A percentile compares a stretch with the other conserved stretches of the same genome.
These are phyloP conservation scores for Norana najaformis DNA, from an alignment of 2,888 invertebrate genomes.

Conservation along the genomic window DNA sequence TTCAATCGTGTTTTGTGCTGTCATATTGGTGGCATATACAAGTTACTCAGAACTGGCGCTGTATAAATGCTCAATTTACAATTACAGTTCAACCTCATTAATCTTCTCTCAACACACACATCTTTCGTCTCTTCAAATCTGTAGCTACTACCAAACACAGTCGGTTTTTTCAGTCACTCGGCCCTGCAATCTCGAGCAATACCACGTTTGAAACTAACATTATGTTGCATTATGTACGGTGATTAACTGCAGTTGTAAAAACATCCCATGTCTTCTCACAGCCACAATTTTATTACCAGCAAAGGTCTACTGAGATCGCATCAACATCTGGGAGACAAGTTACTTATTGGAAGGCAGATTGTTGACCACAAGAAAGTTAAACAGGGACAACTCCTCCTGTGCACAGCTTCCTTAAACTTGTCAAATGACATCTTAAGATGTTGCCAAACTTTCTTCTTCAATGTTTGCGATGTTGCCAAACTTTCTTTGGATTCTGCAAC, in stretches of 20 bases:
- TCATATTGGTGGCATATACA: background rate
- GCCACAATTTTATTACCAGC: background rate
- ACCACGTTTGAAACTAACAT: background rate
- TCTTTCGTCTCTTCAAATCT: too few relatives aligned
- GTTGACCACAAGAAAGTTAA: background rate
- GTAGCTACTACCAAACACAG: background rate
- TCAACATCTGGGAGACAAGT: background rate
- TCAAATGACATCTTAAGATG: background rate
- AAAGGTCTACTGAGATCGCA: background rate
- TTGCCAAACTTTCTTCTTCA: background rate
- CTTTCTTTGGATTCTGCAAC: background rate
- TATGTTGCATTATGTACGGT: background rate
- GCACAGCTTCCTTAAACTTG: background rate
- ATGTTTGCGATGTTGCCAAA: background rate
- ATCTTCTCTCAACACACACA: too few relatives aligned
- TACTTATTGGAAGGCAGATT: background rate
- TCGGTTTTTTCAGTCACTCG: background rate
- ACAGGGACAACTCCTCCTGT: background rate
- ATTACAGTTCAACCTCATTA: background rate
- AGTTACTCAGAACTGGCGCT: background rate
- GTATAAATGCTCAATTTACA: background rate
- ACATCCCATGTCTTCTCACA: background rate
- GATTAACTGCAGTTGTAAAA: slow-evolving; percentile 3
- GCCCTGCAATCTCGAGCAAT: background rate
- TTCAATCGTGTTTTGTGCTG: background rate